phyloP scores from a whole-genome alignment of 2,113 vertebrate genomes.

The Tupaia chinensis region DNA sequence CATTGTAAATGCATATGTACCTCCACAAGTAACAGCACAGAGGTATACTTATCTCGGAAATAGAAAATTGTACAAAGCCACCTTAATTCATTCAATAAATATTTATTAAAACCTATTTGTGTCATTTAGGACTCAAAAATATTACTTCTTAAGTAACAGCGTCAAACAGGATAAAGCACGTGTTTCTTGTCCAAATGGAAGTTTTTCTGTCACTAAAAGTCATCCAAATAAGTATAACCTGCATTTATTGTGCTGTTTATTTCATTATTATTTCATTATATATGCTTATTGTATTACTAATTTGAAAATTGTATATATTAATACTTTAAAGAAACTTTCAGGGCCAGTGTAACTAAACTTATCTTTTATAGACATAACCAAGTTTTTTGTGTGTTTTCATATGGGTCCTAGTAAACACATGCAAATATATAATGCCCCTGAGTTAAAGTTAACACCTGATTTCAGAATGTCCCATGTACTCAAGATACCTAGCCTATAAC shows the following conservation, averaged over 20 bases:
- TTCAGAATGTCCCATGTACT: slow-evolving; percentile 44
- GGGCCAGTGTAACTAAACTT: slow-evolving; percentile 3
- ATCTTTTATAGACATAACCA: not conserved
- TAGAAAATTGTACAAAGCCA: not conserved
- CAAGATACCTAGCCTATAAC: not conserved
- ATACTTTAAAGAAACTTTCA: not conserved
- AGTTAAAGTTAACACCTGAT: slow-evolving; percentile 28
- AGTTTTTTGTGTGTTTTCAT: slow-evolving; percentile 38
- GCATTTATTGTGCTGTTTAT: not conserved
- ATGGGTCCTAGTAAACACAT: not conserved
- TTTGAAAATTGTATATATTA: slow-evolving; percentile 31
- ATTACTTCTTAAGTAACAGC: slow-evolving; percentile 44
- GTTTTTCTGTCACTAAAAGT: not conserved
- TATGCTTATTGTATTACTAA: not conserved
- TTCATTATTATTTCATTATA: not conserved
- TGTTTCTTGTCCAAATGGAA: slow-evolving; percentile 7
- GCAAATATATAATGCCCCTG: not conserved
- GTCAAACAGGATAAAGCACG: slow-evolving; percentile 22
- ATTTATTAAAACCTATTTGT: slow-evolving; percentile 39
- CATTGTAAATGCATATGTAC: not conserved
- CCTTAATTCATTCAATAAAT: slow-evolving; percentile 10
- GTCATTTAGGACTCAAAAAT: slow-evolving; percentile 35
- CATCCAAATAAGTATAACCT: not conserved
- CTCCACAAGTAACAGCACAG: not conserved
- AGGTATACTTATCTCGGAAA: not conserved